Base-by-base conservation (phyloP, 1,140 invertebrate genomes). In the Zaprionus vittiger region DNA sequence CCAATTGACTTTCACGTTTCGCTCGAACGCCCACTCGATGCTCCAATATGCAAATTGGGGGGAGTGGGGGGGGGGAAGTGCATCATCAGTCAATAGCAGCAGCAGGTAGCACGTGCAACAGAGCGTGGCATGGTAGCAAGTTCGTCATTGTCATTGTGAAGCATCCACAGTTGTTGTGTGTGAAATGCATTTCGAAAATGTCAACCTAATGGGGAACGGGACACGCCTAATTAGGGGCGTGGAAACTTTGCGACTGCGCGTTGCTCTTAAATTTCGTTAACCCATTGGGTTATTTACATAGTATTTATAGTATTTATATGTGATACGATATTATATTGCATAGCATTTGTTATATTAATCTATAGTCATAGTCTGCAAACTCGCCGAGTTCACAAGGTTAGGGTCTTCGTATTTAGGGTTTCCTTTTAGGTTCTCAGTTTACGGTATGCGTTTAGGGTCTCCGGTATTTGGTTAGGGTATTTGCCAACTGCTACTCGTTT, bases 81-180 rank as follows among this genome's bases (percentile, higher is more conserved):
- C 80, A 73, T 37, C 61, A 61, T 57, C 15, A 38, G 38, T 59
- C 44, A 38, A 54, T 60, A 55, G 73, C 60, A 69, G 57, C 54
- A 24, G 31, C 65, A 49, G 60, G 37, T 47, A 47, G 6, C 72
- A 68, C 72, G 49, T 59, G 38, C 77, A 80, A 61, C 77, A 37
- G 38, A 75, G 63, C 77, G 78, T 80, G 41, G 64, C 71, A 68
- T 70, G 72, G 64, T 61, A 47, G 41, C 64, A 73, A 73, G 71
- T 73, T 73, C 67, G 79, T 47, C 41, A n/a, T 81, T 81, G 49
- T n/a, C 34, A 70, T 74, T 81, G 79, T 81, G 20, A 56, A 75
- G 59, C 28, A 52, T 47, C 54, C 17, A 17, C 56, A 31, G 49
- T 62, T 14, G 34, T 7, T 56, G 1, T 37, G 54, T 68, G 38